phyloP scores from a whole-genome alignment of 1,140 invertebrate species.

The Papilio helenus region DNA sequence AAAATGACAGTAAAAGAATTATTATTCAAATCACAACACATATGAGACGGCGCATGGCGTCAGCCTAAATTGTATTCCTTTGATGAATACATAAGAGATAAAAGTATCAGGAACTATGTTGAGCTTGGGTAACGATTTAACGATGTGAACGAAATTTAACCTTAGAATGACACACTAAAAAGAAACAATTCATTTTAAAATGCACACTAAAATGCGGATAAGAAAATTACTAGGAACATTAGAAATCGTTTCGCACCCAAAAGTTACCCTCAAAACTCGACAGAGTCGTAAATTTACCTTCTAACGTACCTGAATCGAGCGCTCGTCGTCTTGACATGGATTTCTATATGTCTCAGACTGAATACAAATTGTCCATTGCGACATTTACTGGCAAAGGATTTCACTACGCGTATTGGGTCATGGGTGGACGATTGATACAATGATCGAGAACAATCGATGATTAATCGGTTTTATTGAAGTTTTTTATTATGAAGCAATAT shows the following conservation, averaged over 20 bases:
- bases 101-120: conserved; percentile 55
- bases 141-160: conserved; percentile 40
- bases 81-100: conserved; percentile 62
- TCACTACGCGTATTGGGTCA: conserved; percentile 80
- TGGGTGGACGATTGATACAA: conserved; percentile 60
- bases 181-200: not conserved
- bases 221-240: conserved; percentile 29
- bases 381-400: conserved; percentile 74
- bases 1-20: conserved; percentile 76
- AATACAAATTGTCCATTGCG: conserved; percentile 76
- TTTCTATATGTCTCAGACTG: conserved; percentile 74
- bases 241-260: conserved; percentile 37
- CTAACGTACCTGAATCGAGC: conserved; percentile 64
- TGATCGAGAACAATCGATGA: conserved; percentile 57
- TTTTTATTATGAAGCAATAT: not conserved
- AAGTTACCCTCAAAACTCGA: conserved; percentile 48
- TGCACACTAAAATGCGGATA: conserved; percentile 24
- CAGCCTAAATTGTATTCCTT: conserved; percentile 75
- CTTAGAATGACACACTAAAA: not conserved
- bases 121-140: conserved; percentile 53
- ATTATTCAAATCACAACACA: conserved; percentile 80
- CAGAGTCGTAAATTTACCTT: conserved; percentile 71
- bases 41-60: conserved; percentile 63
- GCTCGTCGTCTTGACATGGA: conserved; percentile 79
- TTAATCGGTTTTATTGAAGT: conserved; percentile 43